Base-by-base conservation (phyloP, 2,888 invertebrate species). In the Ypsolopha scabrella region DNA sequence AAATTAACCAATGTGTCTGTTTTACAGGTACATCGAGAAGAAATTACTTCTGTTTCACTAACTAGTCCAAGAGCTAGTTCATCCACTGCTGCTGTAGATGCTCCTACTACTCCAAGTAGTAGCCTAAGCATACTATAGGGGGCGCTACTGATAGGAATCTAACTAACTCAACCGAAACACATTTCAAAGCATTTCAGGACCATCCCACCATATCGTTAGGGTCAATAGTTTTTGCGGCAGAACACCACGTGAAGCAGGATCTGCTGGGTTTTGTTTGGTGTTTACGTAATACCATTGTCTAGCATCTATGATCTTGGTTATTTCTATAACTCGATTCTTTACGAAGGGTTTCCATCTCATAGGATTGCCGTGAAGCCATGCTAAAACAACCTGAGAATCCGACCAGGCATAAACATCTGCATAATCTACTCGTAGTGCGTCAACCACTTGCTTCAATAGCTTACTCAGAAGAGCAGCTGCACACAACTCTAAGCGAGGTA, bases 301-400 rank as follows among this genome's bases (percentile, higher is more conserved):
- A 8, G 48, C 13, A 8, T 37, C 7, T 7, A 37, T 7, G 7
- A 24, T 36, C 8, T 11, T 6, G n/a, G 6, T 37, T 14, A 48
- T 48, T 13, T 48, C 14, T 13, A 3, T n/a, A 7, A 49, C 49
- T 4, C 49, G 24, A 13, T 49, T 49, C 1, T 39, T 41, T 11
- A 49, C 49, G 36, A 33, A 49, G 7, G 9, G 39, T 34, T 49
- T 41, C 49, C 49, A 49, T 35, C 11, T 14, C 11, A 33, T n/a
- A n/a, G 41, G 6, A 4, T 39, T 34, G n/a, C 49, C 49, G 10
- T 41, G 39, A 34, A 49, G 6, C 49, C 49, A 41, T 41, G 49
- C 39, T 41, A 49, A 41, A 7, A 49, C 49, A 24, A 49, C 49
- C 11, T 49, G 39, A 10, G 49, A 49, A 11, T 49, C 49, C n/a